Evolutionary conservation across 2,113 vertebrate genomes (phyloP), one percentile per base, ranked within the genome.

Genomic region (Oceanites oceanicus): DNA sequence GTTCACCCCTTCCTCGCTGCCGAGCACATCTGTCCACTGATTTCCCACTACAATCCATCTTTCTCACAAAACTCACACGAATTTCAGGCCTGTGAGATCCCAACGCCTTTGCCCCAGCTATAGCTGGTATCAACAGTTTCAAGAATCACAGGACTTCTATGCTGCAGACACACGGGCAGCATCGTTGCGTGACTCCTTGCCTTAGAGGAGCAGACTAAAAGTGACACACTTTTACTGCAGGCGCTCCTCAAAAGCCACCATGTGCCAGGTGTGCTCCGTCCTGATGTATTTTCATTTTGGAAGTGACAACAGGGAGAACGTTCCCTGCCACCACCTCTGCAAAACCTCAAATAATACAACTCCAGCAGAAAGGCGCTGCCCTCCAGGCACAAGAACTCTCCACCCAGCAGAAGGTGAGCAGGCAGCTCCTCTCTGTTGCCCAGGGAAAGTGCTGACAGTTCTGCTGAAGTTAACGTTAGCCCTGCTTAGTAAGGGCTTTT

Each of bases 161-260:
- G 7, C n/a, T 36, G 56, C 59, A 27, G 52, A n/a, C 32, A 9
- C 12, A 3, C 0, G 4, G 22, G 47, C 53, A 80, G 53, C 45
- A 4, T 5, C 6, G 3, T 3, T 22, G 45, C 0, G 0, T 1
- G 19, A 8, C 13, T 15, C 74, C 78, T 25, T 3, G 58, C 65
- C 23, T 15, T 0, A 11, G 6, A 36, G n/a, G 20, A 19, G 9
- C 55, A n/a, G 26, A 29, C 55, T 44, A 5, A 3, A 59, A 38
- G 36, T 0, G 23, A 30, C 74, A 65, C 4, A 4, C 7, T 36
- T 32, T 17, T 1, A 38, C 36, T 5, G 4, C 53, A 70, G 49
- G 17, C 0, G 0, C 23, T 4, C 25, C 44, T 9, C 53, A 36
- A 50, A 21, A 47, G 11, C 56, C 30, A 6, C 23, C 42, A 27